Percentiles rank a stretch among this genome's conserved stretches.
Conservation (phyloP, 2,113 vertebrate species). For the Phodopus roborovskii region DNA sequence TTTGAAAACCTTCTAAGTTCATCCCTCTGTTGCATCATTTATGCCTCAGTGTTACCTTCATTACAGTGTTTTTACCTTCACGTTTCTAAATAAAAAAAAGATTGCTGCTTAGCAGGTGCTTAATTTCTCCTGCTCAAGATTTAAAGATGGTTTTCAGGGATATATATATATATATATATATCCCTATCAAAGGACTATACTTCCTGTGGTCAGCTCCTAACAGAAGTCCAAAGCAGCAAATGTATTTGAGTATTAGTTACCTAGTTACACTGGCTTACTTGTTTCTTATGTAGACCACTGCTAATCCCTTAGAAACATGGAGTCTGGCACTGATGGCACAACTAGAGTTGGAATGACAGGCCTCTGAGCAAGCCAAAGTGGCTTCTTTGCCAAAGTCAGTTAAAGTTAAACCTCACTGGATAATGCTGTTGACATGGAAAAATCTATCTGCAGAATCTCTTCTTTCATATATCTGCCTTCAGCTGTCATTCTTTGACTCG, state of each 20-base stretch:
- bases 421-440: slow-evolving; percentile 10
- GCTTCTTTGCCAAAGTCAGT: slow-evolving; percentile 66
- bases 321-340: slow-evolving; percentile 15
- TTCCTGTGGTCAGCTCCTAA: slow-evolving; percentile 40
- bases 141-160: slow-evolving; percentile 15
- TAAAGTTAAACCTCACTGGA: slow-evolving; percentile 43
- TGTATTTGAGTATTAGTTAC: slow-evolving; percentile 9
- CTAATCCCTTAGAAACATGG: slow-evolving; percentile 55
- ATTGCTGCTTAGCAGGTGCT: slow-evolving; percentile 11
- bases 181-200: slow-evolving; percentile 3
- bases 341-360: slow-evolving; percentile 49
- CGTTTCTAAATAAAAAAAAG: slow-evolving; percentile 29
- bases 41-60: background rate
- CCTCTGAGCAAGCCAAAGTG: slow-evolving; percentile 67
- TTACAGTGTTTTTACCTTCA: slow-evolving; percentile 25
- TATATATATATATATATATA: too few relatives aligned
- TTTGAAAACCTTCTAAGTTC: background rate
- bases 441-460: background rate
- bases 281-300: slow-evolving; percentile 35
- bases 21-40: background rate
- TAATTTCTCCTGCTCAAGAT: slow-evolving; percentile 14
- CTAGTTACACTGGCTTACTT: slow-evolving; percentile 19
- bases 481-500: slow-evolving; percentile 67
- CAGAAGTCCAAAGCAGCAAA: slow-evolving; percentile 14
- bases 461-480: slow-evolving; percentile 35